Conservation (phyloP, 1,140 invertebrate species). For the Bombus waltoni region DNA sequence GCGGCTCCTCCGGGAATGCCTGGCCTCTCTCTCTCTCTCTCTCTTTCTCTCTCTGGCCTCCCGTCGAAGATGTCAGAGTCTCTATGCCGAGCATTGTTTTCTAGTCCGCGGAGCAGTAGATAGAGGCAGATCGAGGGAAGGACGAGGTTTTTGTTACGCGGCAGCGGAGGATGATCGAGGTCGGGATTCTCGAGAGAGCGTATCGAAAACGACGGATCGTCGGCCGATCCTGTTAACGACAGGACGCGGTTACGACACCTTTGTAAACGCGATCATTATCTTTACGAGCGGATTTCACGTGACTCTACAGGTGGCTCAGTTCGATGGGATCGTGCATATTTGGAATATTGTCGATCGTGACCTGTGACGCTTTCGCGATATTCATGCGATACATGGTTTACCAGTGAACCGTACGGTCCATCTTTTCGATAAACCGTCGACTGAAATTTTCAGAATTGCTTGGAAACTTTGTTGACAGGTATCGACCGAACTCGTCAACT, state of each 20-base stretch:
- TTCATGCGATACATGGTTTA: no score
- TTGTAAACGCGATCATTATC: constrained; percentile 69
- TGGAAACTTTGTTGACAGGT: no score
- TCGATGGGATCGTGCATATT: background rate
- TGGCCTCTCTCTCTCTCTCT: background rate
- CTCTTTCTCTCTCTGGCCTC: background rate
- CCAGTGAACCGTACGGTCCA: no score
- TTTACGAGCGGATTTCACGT: constrained; percentile 66
- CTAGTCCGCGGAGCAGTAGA: no score
- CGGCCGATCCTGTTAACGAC: constrained; percentile 26
- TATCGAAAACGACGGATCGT: constrained; percentile 52
- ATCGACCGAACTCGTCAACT: no score
- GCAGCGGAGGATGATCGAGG: background rate
- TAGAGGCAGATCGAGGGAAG: background rate
- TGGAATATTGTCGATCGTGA: background rate
- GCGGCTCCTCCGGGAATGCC: constrained; percentile 13
- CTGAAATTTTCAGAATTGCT: no score
- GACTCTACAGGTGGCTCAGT: background rate
- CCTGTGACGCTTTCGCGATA: no score
- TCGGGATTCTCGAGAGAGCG: background rate
- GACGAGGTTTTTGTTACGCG: background rate
- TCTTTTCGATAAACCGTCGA: no score
- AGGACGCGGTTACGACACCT: constrained; percentile 63
- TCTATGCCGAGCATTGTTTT: background rate
- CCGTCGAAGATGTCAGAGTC: constrained; percentile 9